Evolutionary conservation across 2,888 invertebrate genomes (phyloP), one percentile per base, ranked within the genome.

Genomic region (Macroteleia sp.): DNA sequence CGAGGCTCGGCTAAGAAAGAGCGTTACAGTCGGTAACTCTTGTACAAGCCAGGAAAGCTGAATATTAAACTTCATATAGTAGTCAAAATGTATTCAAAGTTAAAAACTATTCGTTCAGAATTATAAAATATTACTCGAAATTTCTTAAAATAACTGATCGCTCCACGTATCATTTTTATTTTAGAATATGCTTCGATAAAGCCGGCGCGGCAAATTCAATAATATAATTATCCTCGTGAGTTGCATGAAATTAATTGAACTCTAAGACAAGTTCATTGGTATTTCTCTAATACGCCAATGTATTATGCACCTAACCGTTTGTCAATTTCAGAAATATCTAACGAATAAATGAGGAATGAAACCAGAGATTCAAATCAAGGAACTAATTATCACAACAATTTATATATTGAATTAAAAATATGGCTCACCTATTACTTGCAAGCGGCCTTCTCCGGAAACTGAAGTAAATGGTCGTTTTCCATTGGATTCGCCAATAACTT

Each of bases 401-500:
- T 12, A 12, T 28, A 57, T 32, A 46, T 50, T 42, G 28, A n/a
- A 19, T 48, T 14, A 57, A 64, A 56, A 36, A 50, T 73, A 50
- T n/a, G 57, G 89, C 92, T 92, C 83, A 93, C 93, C 92, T 69
- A 93, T 89, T 67, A 93, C 92, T 84, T 92, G 92, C 92, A 93
- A 92, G 59, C 89, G 87, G 14, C 91, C 92, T 77, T 93, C 92
- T 34, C 91, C 92, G 25, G 90, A 89, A 48, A 92, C 92, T 14
- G 92, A 92, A 8, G 91, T 90, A 84, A 93, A 93, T 52, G 91
- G 91, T 1, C 92, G 92, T 8, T 91, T 92, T 16, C 57, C 34
- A 3, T 70, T 70, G 9, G 70, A 59, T 82, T 93, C 93, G 0
- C 92, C 92, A 25, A 92, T 92, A 25, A 93, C 92, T 85, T 93